These are phyloP conservation scores for Drosophila suzukii DNA, from an alignment of 1,140 invertebrate genomes.

Conservation along the genomic window DNA sequence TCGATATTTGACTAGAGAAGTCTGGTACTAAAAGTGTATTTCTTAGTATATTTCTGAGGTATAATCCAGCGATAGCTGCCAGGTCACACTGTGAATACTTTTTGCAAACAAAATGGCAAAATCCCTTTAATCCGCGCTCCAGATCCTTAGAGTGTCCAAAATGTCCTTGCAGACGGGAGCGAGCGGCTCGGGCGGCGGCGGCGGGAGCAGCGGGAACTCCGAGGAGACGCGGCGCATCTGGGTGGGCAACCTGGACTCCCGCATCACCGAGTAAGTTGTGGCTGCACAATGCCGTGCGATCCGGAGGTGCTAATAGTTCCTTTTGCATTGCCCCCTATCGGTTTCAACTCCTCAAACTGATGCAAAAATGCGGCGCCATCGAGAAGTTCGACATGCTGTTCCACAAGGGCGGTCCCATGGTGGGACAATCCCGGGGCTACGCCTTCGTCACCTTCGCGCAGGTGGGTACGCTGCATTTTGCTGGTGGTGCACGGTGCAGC, in stretches of 20 bases:
- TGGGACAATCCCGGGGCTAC: slow-evolving; percentile 95
- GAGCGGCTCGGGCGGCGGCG: slow-evolving; percentile 6
- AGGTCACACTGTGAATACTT: slow-evolving; percentile 3
- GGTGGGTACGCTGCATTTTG: slow-evolving; percentile 2
- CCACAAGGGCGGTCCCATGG: slow-evolving; percentile 94
- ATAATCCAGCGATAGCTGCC: too few species aligned
- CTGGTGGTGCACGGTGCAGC: not conserved
- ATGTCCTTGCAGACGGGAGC: slow-evolving; percentile 10
- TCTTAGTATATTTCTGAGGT: too few species aligned
- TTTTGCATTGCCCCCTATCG: slow-evolving; percentile 87
- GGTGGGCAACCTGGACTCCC: slow-evolving; percentile 94
- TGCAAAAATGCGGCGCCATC: slow-evolving; percentile 95
- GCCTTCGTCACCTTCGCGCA: slow-evolving; percentile 94
- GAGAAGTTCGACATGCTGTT: slow-evolving; percentile 98
- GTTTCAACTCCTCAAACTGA: slow-evolving; percentile 97
- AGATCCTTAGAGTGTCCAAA: not conserved
- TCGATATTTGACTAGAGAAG: too few species aligned
- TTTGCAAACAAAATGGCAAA: slow-evolving; percentile 34
- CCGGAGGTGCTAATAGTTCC: slow-evolving; percentile 63
- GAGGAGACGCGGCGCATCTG: slow-evolving; percentile 87
- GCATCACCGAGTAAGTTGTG: slow-evolving; percentile 95
- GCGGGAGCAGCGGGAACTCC: not conserved
- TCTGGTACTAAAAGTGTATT: too few species aligned
- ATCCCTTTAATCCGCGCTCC: not conserved
- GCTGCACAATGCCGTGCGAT: not conserved